Conservation (phyloP, 2,797 vertebrate genomes). For the Anguilla marmorata region DNA sequence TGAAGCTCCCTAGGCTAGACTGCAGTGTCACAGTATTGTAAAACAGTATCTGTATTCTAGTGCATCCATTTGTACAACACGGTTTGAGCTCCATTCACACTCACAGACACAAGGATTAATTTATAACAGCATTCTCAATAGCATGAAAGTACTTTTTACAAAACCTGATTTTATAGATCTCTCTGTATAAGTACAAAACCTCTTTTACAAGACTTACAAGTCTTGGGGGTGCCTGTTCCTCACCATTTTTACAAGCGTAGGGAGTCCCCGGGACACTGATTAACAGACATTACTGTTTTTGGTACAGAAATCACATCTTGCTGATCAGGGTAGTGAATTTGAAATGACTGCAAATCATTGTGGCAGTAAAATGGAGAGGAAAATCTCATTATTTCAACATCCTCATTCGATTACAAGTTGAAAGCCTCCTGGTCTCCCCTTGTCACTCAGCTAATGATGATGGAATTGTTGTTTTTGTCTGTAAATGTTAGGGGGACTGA, state of each 20-base stretch:
- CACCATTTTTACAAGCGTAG: not conserved
- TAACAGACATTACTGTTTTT: not conserved
- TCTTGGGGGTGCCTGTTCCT: not conserved
- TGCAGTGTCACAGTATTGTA: not conserved
- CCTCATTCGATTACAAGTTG: not conserved
- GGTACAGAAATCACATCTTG: not conserved
- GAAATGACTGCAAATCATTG: not conserved
- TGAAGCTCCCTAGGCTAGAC: conserved; percentile 43
- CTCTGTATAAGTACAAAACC: no score
- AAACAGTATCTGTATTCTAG: not conserved
- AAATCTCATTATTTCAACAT: not conserved
- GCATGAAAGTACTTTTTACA: no score
- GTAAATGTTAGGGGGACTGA: not conserved
- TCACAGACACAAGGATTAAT: no score
- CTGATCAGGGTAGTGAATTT: not conserved
- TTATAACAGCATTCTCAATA: no score
- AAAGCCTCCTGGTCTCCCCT: not conserved
- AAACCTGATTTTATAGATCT: no score
- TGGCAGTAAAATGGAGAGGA: not conserved
- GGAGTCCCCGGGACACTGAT: not conserved
- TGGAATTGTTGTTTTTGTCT: not conserved
- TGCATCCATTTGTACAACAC: not conserved
- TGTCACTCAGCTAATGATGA: not conserved
- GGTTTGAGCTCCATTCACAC: not conserved
- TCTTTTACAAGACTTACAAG: not conserved